phyloP scores from a whole-genome alignment of 2,797 vertebrate species.

The Malacoctenus gilli region DNA sequence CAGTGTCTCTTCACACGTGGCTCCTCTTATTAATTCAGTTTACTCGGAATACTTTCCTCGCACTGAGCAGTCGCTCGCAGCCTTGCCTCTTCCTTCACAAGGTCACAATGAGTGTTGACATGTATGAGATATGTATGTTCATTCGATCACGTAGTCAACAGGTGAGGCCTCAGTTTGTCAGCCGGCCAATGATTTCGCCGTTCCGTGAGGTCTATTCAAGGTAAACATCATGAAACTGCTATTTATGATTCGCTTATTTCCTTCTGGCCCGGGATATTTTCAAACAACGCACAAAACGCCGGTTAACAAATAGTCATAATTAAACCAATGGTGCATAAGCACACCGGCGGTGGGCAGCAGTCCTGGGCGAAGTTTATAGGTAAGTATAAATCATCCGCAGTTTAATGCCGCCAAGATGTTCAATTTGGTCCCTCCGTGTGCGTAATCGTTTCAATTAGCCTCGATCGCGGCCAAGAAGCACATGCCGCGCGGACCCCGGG shows the following conservation, averaged over 20 bases:
- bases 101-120: constrained; percentile 1
- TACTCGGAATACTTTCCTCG: too few species aligned
- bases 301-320: constrained; percentile 65
- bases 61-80: too few species aligned
- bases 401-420: constrained; percentile 69
- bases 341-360: constrained; percentile 37
- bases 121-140: too few species aligned
- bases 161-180: not conserved
- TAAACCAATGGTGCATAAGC: constrained; percentile 54
- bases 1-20: constrained; percentile 10
- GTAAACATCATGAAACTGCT: constrained; percentile 23
- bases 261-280: constrained; percentile 29
- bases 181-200: constrained; percentile 12
- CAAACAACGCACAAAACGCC: constrained; percentile 22
- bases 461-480: constrained; percentile 34
- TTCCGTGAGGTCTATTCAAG: constrained; percentile 16
- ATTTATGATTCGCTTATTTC: constrained; percentile 29
- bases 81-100: not conserved
- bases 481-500: constrained; percentile 46
- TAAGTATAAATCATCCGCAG: constrained; percentile 70
- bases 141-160: constrained; percentile 16
- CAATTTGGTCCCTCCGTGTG: constrained; percentile 63
- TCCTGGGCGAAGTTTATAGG: constrained; percentile 59
- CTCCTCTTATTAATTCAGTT: constrained; percentile 16
- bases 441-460: constrained; percentile 69